Evolutionary conservation across 2,888 invertebrate genomes (phyloP).

Genomic region (Lycocerus yunnanus): DNA sequence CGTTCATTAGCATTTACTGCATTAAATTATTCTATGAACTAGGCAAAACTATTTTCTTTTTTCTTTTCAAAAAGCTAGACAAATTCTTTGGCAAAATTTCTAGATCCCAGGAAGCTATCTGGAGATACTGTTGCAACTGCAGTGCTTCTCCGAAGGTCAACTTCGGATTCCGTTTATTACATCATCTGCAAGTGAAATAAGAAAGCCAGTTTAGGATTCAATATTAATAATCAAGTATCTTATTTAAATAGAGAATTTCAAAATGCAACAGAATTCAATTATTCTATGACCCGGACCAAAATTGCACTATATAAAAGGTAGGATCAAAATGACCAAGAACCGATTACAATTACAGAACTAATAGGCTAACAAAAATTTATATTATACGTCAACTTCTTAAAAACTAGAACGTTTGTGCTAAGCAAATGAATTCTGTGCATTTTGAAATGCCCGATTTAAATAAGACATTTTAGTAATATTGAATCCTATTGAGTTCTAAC

Average conservation of each 20-base stretch:
- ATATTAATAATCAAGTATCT: background rate
- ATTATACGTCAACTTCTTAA: background rate
- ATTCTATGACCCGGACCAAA: background rate
- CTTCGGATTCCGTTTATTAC: background rate
- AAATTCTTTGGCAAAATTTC: background rate
- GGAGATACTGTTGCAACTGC: background rate
- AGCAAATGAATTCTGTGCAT: background rate
- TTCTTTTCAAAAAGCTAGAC: too few relatives aligned
- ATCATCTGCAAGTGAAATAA: background rate
- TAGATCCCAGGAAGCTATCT: background rate
- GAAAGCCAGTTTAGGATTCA: background rate
- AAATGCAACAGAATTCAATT: background rate
- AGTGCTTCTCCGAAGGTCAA: background rate
- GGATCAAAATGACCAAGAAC: background rate
- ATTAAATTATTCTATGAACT: too few relatives aligned
- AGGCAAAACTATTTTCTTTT: too few relatives aligned
- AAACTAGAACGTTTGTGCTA: background rate
- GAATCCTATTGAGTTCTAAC: background rate
- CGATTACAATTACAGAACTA: background rate
- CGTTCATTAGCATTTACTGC: too few relatives aligned
- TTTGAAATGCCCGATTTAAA: background rate
- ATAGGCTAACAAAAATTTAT: background rate
- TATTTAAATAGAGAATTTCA: background rate
- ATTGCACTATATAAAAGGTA: background rate
- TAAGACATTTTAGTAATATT: background rate